These are phyloP conservation scores for sheep (Ovis aries) DNA, from an alignment of 2,113 vertebrate species.

Conservation along the genomic window ARS-UI_Ramb_v3.0 NC_056056.1:125505001-125505500, in stretches of 20 bases:
- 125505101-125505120: neutral
- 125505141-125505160: neutral
- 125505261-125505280: slow-evolving; percentile 53
- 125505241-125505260: slow-evolving; percentile 27
- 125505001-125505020: neutral
- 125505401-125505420: neutral
- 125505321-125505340: neutral
- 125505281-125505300: slow-evolving; percentile 52
- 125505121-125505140: neutral
- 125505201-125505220: slow-evolving; percentile 15
- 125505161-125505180: neutral
- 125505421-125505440: neutral
- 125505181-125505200: slow-evolving; percentile 8
- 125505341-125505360: neutral
- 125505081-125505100: neutral
- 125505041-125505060: neutral
- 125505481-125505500: neutral
- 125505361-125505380: neutral
- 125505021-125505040: neutral
- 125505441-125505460: neutral
- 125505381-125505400: neutral
- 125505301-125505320: slow-evolving; percentile 21
- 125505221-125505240: slow-evolving; percentile 35
- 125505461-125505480: neutral
- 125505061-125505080: neutral